Conservation (phyloP, 2,888 invertebrate species). For the Acronicta aceris region DNA sequence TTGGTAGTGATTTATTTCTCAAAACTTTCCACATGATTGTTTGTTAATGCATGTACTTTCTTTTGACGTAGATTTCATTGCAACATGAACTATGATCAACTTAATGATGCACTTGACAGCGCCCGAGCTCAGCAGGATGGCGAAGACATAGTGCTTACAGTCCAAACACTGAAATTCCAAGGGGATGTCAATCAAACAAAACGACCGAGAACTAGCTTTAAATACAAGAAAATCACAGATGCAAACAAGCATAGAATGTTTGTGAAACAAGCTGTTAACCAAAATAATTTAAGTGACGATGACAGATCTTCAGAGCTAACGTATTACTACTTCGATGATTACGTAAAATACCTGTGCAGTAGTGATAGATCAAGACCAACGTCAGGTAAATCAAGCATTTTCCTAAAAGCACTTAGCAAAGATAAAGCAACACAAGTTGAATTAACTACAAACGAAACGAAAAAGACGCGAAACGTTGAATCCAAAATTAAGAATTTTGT, state of each 20-base stretch:
- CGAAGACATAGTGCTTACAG: constrained; percentile 77
- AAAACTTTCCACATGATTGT: background rate
- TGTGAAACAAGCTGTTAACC: constrained; percentile 75
- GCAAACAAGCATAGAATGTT: constrained; percentile 81
- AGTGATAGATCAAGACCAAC: constrained; percentile 75
- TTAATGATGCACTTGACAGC: constrained; percentile 53
- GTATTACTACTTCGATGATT: constrained; percentile 79
- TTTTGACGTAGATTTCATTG: constrained; percentile 71
- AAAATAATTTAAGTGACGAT: constrained; percentile 64
- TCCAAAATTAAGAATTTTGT: constrained; percentile 52
- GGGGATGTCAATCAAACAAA: constrained; percentile 71
- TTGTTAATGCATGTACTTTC: constrained; percentile 10
- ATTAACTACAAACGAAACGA: constrained; percentile 47
- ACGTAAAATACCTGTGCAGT: constrained; percentile 77
- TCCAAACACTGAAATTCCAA: constrained; percentile 81
- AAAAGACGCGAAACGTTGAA: constrained; percentile 58
- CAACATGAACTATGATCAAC: constrained; percentile 50
- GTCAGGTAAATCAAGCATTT: constrained; percentile 75
- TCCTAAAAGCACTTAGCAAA: constrained; percentile 62
- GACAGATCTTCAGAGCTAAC: constrained; percentile 75
- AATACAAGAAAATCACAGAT: constrained; percentile 73
- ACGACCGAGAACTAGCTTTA: constrained; percentile 76
- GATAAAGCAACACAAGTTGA: constrained; percentile 71
- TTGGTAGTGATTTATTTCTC: too few species aligned
- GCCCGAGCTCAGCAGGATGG: constrained; percentile 50